Evolutionary conservation across 2,888 invertebrate genomes (phyloP), one percentile per base, ranked within the genome.

Genomic region (Drosophila meridiana): DNA sequence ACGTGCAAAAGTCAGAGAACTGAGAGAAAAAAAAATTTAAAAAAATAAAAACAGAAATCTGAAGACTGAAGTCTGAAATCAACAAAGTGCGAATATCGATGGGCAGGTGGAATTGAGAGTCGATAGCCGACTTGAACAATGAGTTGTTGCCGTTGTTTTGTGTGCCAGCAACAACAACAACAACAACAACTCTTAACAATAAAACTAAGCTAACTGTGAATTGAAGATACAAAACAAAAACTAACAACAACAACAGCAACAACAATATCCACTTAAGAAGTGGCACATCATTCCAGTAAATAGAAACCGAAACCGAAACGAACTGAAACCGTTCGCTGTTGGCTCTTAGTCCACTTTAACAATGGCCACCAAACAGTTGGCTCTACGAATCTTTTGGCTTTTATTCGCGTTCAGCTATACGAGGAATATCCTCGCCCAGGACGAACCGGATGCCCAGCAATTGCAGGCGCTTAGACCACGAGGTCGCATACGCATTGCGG

Each of bases 401-500:
- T 32, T 83, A 20, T 4, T 64, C 7, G 11, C 50, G 1, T 38
- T 38, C 34, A 64, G 55, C 26, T 67, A n/a, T n/a, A 68, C 61
- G 32, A 52, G 32, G 9, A 58, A 28, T 3, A 14, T 58, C 43
- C 69, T 69, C 43, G 65, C 38, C 13, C 70, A 76, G 43, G 40
- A 42, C 3, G 76, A 69, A 4, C 66, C 80, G 1, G 69, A 65
- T 11, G 75, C 80, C 4, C 83, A 80, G n/a, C 78, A 88, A 53
- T 62, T 89, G 55, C 76, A 77, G 48, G 60, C 74, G 6, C 84
- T 68, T 2, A 69, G 81, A 0, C 81, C 83, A 1, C 70, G 87
- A 32, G 87, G 89, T 30, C 87, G 87, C 53, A 74, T 90, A 77
- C 87, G 87, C 30, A 86, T 90, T 68, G 70, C 81, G 7, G 83